Evolutionary conservation across 2,113 vertebrate genomes (phyloP).

Genomic region (Tenrec ecaudatus): DNA sequence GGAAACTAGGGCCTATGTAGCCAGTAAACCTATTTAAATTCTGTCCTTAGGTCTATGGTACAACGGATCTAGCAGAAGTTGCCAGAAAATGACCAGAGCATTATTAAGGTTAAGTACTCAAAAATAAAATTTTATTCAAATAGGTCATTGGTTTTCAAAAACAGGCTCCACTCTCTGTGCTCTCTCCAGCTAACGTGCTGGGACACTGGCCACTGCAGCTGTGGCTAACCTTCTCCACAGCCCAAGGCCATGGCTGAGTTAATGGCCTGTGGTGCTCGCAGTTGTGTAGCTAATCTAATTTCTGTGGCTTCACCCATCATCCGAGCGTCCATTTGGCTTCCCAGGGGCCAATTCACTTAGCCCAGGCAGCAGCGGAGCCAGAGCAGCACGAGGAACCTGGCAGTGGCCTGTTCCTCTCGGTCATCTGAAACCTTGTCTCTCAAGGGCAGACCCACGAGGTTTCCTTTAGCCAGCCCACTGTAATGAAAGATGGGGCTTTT

Average conservation of each 20-base stretch:
- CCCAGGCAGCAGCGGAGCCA: not conserved
- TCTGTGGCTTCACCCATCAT: not conserved
- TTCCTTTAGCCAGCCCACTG: not conserved
- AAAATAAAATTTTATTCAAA: constrained; percentile 39
- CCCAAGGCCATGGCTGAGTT: not conserved
- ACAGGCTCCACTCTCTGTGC: not conserved
- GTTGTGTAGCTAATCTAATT: not conserved
- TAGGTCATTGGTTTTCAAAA: constrained; percentile 20
- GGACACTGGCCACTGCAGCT: not conserved
- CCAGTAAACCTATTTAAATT: constrained; percentile 3
- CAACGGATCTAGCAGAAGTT: not conserved
- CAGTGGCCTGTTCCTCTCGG: not conserved
- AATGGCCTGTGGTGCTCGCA: not conserved
- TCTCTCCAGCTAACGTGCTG: not conserved
- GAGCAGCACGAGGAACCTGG: not conserved
- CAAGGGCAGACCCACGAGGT: not conserved
- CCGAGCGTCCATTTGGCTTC: not conserved
- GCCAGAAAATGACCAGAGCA: not conserved
- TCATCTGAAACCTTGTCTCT: constrained; percentile 1
- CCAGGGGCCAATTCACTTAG: not conserved
- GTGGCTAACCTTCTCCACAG: not conserved
- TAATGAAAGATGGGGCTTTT: constrained; percentile 15
- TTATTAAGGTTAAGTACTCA: constrained; percentile 6
- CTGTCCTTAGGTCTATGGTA: not conserved
- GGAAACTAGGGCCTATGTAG: not conserved